These are phyloP conservation scores for Ctenicera cuprea DNA, from an alignment of 2,888 invertebrate genomes.

Conservation along the genomic window DNA sequence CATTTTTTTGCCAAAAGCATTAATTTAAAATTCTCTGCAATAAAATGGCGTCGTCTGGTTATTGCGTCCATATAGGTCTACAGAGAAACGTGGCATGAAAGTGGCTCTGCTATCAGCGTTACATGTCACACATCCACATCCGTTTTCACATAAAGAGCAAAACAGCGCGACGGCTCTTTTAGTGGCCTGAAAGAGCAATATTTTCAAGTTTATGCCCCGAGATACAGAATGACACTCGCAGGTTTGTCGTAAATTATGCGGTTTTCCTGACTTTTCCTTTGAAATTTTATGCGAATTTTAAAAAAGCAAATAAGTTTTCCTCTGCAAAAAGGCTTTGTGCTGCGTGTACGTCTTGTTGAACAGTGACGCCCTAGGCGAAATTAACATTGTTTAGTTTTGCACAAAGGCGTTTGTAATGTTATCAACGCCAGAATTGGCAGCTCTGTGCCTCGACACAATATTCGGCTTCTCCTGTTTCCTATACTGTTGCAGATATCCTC, in stretches of 20 bases:
- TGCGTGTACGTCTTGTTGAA: conserved; percentile 7
- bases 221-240: conserved; percentile 17
- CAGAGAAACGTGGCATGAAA: conserved; percentile 1
- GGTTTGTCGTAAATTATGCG: conserved; percentile 17
- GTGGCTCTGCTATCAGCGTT: conserved; percentile 12
- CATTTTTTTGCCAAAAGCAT: too few relatives aligned
- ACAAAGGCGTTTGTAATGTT: conserved; percentile 36
- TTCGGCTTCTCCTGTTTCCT: conserved; percentile 19
- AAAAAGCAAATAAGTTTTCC: conserved; percentile 22
- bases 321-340: conserved; percentile 20
- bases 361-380: conserved; percentile 20
- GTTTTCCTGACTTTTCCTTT: conserved; percentile 15
- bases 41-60: conserved; percentile 2
- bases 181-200: conserved; percentile 12
- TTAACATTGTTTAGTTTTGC: conserved; percentile 30
- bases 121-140: conserved; percentile 26
- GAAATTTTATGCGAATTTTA: conserved; percentile 24
- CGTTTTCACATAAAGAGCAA: conserved; percentile 26
- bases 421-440: conserved; percentile 29
- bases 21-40: neutral
- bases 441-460: conserved; percentile 7
- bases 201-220: conserved; percentile 28
- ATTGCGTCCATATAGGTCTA: neutral
- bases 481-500: conserved; percentile 7
- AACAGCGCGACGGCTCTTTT: conserved; percentile 16